phyloP scores from a whole-genome alignment of 2,888 invertebrate species.

The Homarus gammarus region DNA sequence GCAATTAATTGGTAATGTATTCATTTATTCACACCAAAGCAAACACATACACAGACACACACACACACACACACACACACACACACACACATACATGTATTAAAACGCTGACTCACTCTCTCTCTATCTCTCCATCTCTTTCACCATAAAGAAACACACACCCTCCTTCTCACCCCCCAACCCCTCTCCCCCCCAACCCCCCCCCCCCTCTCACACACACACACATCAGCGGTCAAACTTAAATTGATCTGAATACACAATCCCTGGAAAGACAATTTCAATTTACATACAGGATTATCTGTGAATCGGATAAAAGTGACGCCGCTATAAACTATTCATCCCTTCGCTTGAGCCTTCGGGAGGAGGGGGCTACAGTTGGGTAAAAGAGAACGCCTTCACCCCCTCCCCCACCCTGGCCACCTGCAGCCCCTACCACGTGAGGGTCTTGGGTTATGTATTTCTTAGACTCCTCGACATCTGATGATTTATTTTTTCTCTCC shows the following conservation, averaged over 20 bases:
- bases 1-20: no score
- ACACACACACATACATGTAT: no score
- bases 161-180: conserved; percentile 8
- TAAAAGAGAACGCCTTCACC: no score
- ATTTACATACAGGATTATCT: conserved; percentile 65
- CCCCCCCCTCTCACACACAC: not conserved
- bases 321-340: conserved; percentile 36
- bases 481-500: no score
- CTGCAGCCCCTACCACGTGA: not conserved
- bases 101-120: conserved; percentile 19
- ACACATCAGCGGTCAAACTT: not conserved
- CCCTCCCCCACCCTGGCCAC: no score
- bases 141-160: not conserved
- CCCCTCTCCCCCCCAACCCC: not conserved
- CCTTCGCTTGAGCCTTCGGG: not conserved
- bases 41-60: no score
- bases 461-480: no score
- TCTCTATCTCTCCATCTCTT: conserved; percentile 14
- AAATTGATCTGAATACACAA: conserved; percentile 31
- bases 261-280: conserved; percentile 50
- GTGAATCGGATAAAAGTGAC: conserved; percentile 52
- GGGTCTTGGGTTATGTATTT: no score
- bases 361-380: no score
- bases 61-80: no score
- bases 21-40: no score